Conservation (phyloP, 1,140 invertebrate species). For the Ceratina australensis region DNA sequence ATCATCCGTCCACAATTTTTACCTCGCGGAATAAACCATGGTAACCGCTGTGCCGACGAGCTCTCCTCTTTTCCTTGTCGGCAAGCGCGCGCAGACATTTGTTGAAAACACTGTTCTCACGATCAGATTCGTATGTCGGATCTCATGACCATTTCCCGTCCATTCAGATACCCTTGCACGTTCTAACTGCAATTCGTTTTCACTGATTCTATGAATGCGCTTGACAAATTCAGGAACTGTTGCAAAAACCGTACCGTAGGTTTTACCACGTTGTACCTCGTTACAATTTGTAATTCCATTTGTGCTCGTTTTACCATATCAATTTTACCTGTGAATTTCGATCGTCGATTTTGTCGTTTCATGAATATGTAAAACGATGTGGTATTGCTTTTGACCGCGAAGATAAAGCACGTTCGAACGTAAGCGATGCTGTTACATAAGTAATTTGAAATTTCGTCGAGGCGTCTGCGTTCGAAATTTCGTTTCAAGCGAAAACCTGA, state of each 20-base stretch:
- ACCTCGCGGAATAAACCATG: not conserved
- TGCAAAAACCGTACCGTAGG: too few species aligned
- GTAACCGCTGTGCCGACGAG: not conserved
- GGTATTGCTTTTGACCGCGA: not conserved
- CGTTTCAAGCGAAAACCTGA: not conserved
- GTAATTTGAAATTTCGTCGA: constrained; percentile 3
- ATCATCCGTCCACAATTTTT: not conserved
- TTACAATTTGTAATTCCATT: not conserved
- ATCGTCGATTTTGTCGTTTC: not conserved
- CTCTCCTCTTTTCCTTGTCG: not conserved
- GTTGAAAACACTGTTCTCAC: not conserved
- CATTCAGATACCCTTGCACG: not conserved
- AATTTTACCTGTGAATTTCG: not conserved
- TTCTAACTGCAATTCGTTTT: not conserved
- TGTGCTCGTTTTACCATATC: not conserved
- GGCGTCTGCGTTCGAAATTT: too few species aligned
- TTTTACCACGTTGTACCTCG: not conserved
- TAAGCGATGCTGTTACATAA: not conserved
- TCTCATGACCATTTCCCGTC: not conserved
- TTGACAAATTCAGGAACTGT: not conserved
- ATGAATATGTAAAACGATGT: not conserved
- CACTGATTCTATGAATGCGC: not conserved
- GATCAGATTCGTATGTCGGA: too few species aligned
- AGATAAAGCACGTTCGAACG: not conserved
- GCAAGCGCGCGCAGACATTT: not conserved